phyloP scores from a whole-genome alignment of 2,888 invertebrate genomes.

The Cephus spinipes region DNA sequence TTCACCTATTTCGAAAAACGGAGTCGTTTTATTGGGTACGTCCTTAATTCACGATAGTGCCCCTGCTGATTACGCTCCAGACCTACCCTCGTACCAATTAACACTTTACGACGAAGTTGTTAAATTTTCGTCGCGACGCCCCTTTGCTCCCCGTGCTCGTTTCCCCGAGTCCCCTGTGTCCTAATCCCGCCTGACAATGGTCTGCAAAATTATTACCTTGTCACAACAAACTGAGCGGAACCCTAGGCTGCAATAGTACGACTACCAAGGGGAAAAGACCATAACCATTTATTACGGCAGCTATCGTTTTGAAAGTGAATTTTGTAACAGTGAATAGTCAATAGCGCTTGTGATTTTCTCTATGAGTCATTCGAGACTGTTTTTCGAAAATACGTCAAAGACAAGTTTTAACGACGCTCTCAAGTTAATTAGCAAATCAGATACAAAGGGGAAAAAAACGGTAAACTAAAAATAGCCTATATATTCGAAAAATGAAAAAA shows the following conservation, averaged over 20 bases:
- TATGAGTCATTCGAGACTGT: conserved; percentile 10
- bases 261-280: conserved; percentile 17
- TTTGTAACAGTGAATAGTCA: conserved; percentile 15
- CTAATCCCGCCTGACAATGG: conserved; percentile 43
- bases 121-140: conserved; percentile 13
- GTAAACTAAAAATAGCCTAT: not conserved
- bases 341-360: conserved; percentile 15
- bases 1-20: conserved; percentile 31
- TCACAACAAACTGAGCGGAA: conserved; percentile 45
- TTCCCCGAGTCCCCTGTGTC: conserved; percentile 12
- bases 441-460: conserved; percentile 4
- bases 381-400: conserved; percentile 1
- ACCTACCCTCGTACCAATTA: conserved; percentile 10
- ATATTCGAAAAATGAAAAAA: not conserved
- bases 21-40: conserved; percentile 30
- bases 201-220: conserved; percentile 46
- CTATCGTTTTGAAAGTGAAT: conserved; percentile 16
- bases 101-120: conserved; percentile 10
- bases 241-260: conserved; percentile 13
- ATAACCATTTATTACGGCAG: conserved; percentile 24
- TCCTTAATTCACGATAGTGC: conserved; percentile 22
- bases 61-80: conserved; percentile 18
- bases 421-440: not conserved
- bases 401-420: not conserved
- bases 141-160: not conserved